Conservation (phyloP, 2,888 invertebrate genomes). For the Melangyna quadrimaculata region DNA sequence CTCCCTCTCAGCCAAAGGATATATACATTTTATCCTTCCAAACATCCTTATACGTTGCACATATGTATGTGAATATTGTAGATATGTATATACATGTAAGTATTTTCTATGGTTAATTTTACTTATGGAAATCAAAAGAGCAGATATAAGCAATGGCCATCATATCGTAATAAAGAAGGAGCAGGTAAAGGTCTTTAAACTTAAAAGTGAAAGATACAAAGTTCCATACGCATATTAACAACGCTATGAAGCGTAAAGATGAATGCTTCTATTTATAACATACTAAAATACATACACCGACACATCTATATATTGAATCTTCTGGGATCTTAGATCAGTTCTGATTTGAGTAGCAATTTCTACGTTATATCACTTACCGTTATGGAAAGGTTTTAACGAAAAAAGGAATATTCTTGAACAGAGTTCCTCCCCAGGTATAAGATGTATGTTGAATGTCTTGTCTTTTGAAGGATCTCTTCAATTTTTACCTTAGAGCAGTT, state of each 20-base stretch:
- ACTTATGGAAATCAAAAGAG: conserved; percentile 9
- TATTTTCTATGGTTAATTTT: background rate
- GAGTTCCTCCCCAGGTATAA: background rate
- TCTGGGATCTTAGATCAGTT: background rate
- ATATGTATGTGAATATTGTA: background rate
- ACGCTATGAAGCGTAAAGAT: background rate
- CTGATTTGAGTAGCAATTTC: background rate
- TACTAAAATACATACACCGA: background rate
- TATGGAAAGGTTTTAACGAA: background rate
- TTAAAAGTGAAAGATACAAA: background rate
- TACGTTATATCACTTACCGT: background rate
- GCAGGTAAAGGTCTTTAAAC: background rate
- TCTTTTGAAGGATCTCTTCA: background rate
- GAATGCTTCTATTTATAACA: background rate
- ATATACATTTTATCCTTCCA: background rate
- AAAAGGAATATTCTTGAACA: background rate
- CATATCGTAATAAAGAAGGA: background rate
- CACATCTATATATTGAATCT: background rate
- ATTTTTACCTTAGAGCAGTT: background rate
- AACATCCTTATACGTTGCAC: background rate
- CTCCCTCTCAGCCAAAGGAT: background rate
- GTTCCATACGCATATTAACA: background rate
- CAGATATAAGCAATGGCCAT: background rate
- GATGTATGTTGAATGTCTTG: background rate
- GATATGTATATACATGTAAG: background rate